Evolutionary conservation across 2,113 vertebrate genomes (phyloP).

Genomic region (Struthidea cinerea): DNA sequence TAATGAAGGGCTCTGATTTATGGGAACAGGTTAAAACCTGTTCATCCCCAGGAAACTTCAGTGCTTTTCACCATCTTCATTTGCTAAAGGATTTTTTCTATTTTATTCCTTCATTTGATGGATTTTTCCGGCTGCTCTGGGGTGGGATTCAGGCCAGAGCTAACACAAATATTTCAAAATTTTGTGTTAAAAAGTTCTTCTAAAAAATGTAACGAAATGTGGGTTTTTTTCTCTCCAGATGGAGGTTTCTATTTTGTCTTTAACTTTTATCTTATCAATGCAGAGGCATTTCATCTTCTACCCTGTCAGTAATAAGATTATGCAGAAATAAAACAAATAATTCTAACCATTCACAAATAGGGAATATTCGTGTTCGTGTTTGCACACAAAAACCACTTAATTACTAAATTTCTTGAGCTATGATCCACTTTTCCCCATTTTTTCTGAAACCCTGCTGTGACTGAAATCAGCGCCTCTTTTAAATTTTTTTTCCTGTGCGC

Average conservation of each 20-base stretch:
- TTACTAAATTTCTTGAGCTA: background rate
- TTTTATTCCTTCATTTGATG: background rate
- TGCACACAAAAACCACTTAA: background rate
- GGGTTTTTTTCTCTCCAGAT: background rate
- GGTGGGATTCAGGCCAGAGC: background rate
- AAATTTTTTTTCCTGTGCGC: fast-evolving
- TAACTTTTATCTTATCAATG: background rate
- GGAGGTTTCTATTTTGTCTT: background rate
- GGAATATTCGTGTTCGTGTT: background rate
- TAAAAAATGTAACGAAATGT: background rate
- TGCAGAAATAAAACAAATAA: background rate
- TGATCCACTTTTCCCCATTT: background rate
- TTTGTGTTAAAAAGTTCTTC: background rate
- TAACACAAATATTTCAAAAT: background rate
- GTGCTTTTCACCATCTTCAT: background rate
- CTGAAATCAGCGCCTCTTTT: background rate
- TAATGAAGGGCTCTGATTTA: background rate
- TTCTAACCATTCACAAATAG: background rate
- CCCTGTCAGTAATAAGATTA: background rate
- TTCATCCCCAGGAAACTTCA: background rate
- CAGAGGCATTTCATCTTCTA: background rate
- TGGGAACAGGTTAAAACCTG: background rate
- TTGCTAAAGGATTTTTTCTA: background rate
- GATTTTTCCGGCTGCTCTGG: background rate
- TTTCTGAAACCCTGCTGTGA: background rate